Evolutionary conservation across 2,888 invertebrate genomes (phyloP).

Genomic region (Caenorhabditis sp.): DNA sequence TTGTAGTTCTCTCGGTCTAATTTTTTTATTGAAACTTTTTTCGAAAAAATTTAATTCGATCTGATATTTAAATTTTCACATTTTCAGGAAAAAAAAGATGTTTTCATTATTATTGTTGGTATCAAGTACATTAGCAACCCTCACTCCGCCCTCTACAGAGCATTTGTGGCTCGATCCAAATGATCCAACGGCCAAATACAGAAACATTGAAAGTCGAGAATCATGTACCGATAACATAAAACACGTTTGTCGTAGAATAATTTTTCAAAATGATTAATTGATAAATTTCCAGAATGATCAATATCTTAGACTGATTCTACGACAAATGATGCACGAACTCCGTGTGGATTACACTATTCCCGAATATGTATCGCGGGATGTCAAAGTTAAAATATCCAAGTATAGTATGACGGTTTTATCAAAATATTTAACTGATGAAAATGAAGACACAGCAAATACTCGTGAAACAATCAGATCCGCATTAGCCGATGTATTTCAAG

Average conservation of each 20-base stretch:
- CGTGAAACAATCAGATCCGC: conserved; percentile 27
- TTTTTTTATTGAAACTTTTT: too few species aligned
- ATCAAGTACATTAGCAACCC: neutral
- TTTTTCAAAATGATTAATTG: neutral
- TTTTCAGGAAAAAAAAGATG: neutral
- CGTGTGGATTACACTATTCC: conserved; percentile 18
- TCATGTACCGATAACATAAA: neutral
- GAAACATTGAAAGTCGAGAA: neutral
- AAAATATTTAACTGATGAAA: conserved; percentile 21
- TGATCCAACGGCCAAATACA: conserved; percentile 16
- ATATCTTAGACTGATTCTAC: conserved; percentile 29
- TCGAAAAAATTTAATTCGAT: too few species aligned
- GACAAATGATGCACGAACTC: conserved; percentile 24
- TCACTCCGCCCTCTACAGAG: neutral
- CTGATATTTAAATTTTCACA: neutral
- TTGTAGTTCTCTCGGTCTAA: neutral
- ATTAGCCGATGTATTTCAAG: conserved; percentile 29
- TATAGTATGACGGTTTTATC: conserved; percentile 28
- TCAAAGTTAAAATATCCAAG: conserved; percentile 25
- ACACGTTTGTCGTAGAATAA: neutral
- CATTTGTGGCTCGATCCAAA: conserved; percentile 31
- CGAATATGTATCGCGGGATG: conserved; percentile 14
- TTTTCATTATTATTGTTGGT: neutral
- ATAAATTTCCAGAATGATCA: conserved; percentile 22
- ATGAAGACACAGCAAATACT: conserved; percentile 8